Conservation (phyloP, 2,888 invertebrate genomes). For the Melangyna quadrimaculata region DNA sequence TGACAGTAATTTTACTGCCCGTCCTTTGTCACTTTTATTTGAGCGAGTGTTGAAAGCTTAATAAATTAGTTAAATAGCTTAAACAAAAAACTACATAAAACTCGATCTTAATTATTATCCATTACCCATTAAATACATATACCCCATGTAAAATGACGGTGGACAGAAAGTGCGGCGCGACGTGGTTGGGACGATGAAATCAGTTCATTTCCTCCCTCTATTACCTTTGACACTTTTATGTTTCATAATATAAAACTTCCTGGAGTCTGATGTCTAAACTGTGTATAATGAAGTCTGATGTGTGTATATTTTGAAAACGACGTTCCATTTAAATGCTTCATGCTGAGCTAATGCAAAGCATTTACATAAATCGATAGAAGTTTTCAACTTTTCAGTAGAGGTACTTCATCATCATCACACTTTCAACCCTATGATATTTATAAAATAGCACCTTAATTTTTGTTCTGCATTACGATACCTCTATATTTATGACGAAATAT, state of each 20-base stretch:
- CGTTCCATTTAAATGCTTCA: neutral
- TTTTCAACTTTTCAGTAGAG: too few relatives aligned
- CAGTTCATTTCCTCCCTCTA: neutral
- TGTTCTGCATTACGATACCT: neutral
- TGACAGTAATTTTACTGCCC: too few relatives aligned
- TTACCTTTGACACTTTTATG: neutral
- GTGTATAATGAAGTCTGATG: neutral
- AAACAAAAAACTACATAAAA: neutral
- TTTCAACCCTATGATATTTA: neutral
- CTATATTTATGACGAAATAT: neutral
- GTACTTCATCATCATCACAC: neutral
- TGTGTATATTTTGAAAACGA: neutral
- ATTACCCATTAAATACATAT: neutral
- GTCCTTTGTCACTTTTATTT: neutral
- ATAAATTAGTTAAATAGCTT: neutral
- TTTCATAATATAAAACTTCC: neutral
- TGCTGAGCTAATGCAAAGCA: neutral
- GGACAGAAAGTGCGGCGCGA: too few relatives aligned
- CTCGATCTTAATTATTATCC: neutral
- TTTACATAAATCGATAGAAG: neutral
- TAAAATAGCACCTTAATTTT: neutral
- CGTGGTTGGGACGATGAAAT: too few relatives aligned
- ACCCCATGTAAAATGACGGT: neutral
- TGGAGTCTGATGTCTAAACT: too few relatives aligned
- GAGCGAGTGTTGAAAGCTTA: neutral